Evolutionary conservation across 2,888 invertebrate species (phyloP).

Genomic region (Hydrotaea cyrtoneurina): DNA sequence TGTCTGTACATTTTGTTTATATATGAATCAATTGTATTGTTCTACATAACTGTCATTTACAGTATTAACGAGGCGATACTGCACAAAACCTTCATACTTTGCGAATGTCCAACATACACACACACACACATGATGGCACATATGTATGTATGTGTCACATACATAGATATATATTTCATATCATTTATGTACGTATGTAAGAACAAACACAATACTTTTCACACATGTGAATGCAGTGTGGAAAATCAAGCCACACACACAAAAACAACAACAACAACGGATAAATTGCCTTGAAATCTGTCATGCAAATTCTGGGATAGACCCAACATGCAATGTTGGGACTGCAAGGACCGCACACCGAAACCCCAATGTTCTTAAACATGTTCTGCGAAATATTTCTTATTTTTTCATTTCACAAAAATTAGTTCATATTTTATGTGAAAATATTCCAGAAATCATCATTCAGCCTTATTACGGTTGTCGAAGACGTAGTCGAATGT

Average conservation of each 20-base stretch:
- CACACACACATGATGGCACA: not conserved
- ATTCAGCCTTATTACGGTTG: too few species aligned
- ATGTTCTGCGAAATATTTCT: too few species aligned
- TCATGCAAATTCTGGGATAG: too few species aligned
- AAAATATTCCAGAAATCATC: too few species aligned
- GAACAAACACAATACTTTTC: constrained; percentile 7
- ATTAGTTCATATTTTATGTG: too few species aligned
- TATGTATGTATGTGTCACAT: not conserved
- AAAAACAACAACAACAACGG: constrained; percentile 14
- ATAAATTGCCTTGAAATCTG: not conserved
- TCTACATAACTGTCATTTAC: constrained; percentile 65
- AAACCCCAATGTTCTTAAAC: too few species aligned
- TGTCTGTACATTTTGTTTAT: constrained; percentile 51
- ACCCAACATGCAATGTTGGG: too few species aligned
- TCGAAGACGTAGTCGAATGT: too few species aligned
- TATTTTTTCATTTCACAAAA: too few species aligned
- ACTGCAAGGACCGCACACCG: too few species aligned
- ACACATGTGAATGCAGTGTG: not conserved
- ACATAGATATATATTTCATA: constrained; percentile 19
- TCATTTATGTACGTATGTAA: constrained; percentile 31
- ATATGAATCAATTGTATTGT: constrained; percentile 65
- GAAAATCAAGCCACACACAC: not conserved
- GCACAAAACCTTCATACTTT: not conserved
- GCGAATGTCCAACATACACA: not conserved
- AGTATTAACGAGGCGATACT: constrained; percentile 57